Base-by-base conservation (phyloP, 2,888 invertebrate genomes). In the Diachrysia chrysitis region DNA sequence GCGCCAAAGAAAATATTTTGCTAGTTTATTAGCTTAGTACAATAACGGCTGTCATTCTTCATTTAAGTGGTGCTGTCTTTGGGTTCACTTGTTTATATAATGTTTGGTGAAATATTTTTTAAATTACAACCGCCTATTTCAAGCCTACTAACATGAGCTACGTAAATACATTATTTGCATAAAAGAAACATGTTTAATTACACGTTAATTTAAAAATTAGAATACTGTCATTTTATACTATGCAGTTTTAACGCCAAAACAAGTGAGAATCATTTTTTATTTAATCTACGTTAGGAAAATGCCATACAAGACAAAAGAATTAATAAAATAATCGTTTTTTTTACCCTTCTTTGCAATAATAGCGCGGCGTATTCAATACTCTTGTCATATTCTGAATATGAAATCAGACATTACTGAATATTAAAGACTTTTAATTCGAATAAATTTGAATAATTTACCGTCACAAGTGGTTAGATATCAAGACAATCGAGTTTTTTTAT, bases 1-100 rank as follows among this genome's bases (percentile, higher is more conserved):
- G 87, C 87, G 90, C 90, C 90, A 90, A 90, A 79, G 88, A 89
- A 90, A 91, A 91, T 86, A 88, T 83, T 81, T 77, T 68, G 23
- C 19, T 48, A 73, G 64, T 85, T 89, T 89, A 85, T 88, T 87
- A 82, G 76, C 78, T 82, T 74, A 72, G 73, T 67, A 75, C 76
- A 79, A 78, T 66, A 71, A 73, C 65, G 54, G 54, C 77, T 79
- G 80, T 78, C 80, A 72, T 69, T 80, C 76, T 74, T 81, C 25
- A 76, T 81, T 81, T 62, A 17, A 56, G 21, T 29, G 23, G 16
- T 10, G 7, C 19, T 12, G 48, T 21, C 10, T 21, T 23, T 59
- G 29, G 19, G 56, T 66, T n/a, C n/a, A n/a, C n/a, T n/a, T n/a
- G n/a, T 75, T 32, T 76, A 61, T 71, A n/a, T 56, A 64, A 51